Percentiles rank a stretch among this genome's conserved stretches.
phyloP scores from a whole-genome alignment of 2,113 vertebrate species.

The Gopherus flavomarginatus region DNA sequence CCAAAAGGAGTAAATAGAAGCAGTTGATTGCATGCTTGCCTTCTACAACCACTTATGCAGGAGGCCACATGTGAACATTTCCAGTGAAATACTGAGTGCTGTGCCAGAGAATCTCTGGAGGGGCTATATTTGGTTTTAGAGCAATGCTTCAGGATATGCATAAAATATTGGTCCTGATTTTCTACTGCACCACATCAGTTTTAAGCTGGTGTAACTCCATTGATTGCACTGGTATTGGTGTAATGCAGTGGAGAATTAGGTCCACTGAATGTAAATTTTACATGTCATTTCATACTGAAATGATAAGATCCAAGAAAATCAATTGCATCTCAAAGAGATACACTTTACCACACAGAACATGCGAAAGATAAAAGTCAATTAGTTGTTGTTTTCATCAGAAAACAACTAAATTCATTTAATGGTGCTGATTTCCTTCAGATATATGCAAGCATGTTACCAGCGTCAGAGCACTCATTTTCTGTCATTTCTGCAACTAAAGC shows the following conservation, averaged over 20 bases:
- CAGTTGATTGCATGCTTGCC: not conserved
- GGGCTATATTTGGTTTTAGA: fast-evolving
- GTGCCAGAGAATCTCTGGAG: not conserved
- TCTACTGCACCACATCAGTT: fast-evolving
- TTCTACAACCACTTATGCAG: not conserved
- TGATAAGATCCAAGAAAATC: not conserved
- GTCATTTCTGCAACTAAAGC: fast-evolving
- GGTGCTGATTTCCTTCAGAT: not conserved
- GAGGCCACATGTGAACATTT: fast-evolving
- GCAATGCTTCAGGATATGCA: not conserved
- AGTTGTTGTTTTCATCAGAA: fast-evolving
- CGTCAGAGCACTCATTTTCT: not conserved
- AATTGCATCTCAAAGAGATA: not conserved
- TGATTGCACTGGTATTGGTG: not conserved
- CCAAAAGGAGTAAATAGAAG: not conserved
- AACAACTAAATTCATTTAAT: not conserved
- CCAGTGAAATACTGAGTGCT: not conserved
- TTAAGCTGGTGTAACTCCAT: fast-evolving
- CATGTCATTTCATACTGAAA: not conserved
- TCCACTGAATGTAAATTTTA: not conserved
- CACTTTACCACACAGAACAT: fast-evolving
- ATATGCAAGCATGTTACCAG: not conserved
- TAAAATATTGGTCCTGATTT: not conserved
- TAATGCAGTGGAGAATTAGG: not conserved
- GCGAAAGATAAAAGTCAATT: not conserved